A percentile compares a stretch with the other conserved stretches of the same genome.
Conservation (phyloP, 2,797 vertebrate species). For the Epinephelus awoara region DNA sequence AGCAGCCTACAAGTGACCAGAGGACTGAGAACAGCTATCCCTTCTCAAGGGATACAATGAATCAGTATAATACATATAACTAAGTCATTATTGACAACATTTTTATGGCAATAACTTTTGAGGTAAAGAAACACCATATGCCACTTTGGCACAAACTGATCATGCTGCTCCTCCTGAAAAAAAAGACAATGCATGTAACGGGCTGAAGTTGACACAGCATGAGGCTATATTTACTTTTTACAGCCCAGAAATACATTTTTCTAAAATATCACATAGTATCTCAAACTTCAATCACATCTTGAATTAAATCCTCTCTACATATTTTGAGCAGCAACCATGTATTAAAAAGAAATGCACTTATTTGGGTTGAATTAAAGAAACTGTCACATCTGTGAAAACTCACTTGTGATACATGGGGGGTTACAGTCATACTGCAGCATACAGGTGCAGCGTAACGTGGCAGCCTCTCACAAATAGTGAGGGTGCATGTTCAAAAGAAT, state of each 20-base stretch:
- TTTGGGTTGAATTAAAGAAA: background rate
- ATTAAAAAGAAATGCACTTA: background rate
- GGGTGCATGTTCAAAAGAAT: conserved; percentile 41
- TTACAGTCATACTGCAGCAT: background rate
- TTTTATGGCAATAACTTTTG: background rate
- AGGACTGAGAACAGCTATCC: background rate
- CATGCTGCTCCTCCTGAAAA: background rate
- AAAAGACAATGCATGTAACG: too few species aligned
- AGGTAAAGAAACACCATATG: background rate
- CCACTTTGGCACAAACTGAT: too few species aligned
- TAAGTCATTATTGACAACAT: background rate
- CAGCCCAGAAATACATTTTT: background rate
- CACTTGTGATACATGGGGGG: background rate
- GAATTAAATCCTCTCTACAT: background rate
- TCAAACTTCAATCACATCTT: rapidly evolving
- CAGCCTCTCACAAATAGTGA: background rate
- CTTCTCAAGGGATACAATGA: too few species aligned
- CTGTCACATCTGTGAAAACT: background rate
- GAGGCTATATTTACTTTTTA: background rate
- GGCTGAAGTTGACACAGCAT: too few species aligned
- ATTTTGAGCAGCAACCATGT: background rate
- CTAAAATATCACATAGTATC: background rate
- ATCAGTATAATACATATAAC: background rate
- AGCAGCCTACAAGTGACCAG: background rate
- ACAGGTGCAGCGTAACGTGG: conserved; percentile 6